phyloP scores from a whole-genome alignment of 2,113 vertebrate species.

The Lipophrys pholis region DNA sequence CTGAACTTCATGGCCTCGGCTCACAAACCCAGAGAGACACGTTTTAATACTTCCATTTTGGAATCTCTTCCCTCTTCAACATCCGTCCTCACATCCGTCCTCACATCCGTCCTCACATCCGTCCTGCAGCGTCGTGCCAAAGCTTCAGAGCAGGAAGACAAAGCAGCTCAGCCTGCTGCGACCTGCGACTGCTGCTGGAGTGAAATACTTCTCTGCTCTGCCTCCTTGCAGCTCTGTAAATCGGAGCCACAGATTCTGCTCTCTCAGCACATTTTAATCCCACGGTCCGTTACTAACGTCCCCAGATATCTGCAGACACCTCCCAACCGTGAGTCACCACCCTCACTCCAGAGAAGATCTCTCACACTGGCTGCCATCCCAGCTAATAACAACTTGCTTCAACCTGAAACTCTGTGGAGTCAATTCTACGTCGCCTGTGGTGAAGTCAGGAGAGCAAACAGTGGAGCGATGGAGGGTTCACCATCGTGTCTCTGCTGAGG shows the following conservation, averaged over 20 bases:
- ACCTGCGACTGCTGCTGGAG: constrained; percentile 14
- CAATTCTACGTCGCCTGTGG: too few relatives aligned
- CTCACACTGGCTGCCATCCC: constrained; percentile 55
- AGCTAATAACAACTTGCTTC: constrained; percentile 37
- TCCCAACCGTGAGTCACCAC: too few relatives aligned
- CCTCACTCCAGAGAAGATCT: constrained; percentile 50
- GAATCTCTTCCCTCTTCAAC: too few relatives aligned
- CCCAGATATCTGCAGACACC: constrained; percentile 18
- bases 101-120: too few relatives aligned
- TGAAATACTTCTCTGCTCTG: constrained; percentile 4
- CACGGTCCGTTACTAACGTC: too few relatives aligned
- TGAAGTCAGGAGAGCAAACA: constrained; percentile 12
- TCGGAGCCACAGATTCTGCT: constrained; percentile 39
- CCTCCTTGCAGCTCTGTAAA: constrained; percentile 20
- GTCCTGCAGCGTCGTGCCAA: too few relatives aligned
- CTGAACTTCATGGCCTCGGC: too few relatives aligned
- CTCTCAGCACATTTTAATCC: constrained; percentile 30
- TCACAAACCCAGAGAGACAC: too few relatives aligned
- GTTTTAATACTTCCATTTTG: too few relatives aligned
- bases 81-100: too few relatives aligned
- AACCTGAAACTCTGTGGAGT: constrained; percentile 49
- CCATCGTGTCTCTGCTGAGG: too few relatives aligned
- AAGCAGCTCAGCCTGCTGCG: constrained; percentile 57
- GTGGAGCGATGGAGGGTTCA: too few relatives aligned
- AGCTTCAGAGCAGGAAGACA: constrained; percentile 55